phyloP scores from a whole-genome alignment of 1,140 invertebrate genomes.

The Cecropterus lyciades region DNA sequence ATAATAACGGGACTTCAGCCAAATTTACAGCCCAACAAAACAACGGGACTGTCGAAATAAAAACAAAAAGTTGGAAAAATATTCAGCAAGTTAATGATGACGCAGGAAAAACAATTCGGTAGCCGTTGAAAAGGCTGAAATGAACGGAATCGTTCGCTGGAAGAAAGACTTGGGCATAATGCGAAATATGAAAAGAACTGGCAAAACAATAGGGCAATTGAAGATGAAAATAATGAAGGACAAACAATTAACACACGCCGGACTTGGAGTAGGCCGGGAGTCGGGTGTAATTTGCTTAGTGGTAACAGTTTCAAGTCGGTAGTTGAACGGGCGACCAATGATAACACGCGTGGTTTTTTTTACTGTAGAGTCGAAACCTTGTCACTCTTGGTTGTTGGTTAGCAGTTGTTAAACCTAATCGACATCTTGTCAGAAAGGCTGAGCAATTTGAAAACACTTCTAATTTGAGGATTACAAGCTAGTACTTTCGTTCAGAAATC shows the following conservation, averaged over 20 bases:
- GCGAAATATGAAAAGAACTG: constrained; percentile 71
- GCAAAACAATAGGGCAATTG: constrained; percentile 79
- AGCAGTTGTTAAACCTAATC: no score
- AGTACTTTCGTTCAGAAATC: no score
- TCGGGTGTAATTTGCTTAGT: constrained; percentile 1
- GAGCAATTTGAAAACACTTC: no score
- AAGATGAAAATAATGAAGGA: constrained; percentile 80
- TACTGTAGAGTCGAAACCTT: no score
- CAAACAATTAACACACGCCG: constrained; percentile 80
- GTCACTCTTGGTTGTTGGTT: no score
- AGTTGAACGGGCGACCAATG: no score
- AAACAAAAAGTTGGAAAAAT: constrained; percentile 47
- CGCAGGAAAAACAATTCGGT: constrained; percentile 65
- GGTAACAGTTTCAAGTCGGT: no score
- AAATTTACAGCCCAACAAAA: constrained; percentile 43
- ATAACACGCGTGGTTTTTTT: no score
- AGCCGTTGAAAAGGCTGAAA: constrained; percentile 68
- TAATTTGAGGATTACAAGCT: no score
- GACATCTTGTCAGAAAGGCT: no score
- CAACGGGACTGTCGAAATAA: constrained; percentile 44
- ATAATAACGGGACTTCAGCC: constrained; percentile 35
- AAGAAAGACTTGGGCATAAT: constrained; percentile 73
- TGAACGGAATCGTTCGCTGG: constrained; percentile 66
- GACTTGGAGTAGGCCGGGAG: constrained; percentile 39
- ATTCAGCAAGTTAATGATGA: constrained; percentile 76